Evolutionary conservation across 2,888 invertebrate genomes (phyloP).

Genomic region (Euzophera pinguis): DNA sequence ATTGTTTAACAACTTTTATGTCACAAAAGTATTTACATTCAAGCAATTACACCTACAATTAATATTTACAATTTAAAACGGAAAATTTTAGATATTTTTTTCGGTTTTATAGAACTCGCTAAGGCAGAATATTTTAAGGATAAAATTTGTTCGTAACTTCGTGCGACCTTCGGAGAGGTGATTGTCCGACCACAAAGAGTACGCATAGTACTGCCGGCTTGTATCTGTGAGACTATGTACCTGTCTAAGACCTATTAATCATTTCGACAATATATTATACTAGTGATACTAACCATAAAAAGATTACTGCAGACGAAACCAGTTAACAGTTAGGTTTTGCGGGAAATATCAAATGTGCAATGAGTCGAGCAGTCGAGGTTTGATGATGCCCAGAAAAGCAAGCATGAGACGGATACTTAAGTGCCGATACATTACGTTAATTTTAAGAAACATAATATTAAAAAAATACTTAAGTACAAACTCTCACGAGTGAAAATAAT

Average conservation of each 20-base stretch:
- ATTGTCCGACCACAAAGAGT: conserved; percentile 47
- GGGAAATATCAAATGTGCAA: background rate
- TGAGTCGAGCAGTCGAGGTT: no score
- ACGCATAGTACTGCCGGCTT: background rate
- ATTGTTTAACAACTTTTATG: no score
- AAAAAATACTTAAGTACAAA: no score
- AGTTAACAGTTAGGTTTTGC: conserved; percentile 3
- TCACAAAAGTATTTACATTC: no score
- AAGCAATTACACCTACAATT: no score
- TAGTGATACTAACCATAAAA: conserved; percentile 18
- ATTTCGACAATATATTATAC: conserved; percentile 17
- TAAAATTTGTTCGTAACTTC: conserved; percentile 10
- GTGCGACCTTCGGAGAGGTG: conserved; percentile 45
- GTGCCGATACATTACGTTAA: no score
- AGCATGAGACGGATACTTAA: background rate
- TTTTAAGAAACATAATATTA: no score
- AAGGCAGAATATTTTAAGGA: conserved; percentile 9
- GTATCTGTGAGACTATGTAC: conserved; percentile 21
- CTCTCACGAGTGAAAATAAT: no score
- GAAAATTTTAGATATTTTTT: no score
- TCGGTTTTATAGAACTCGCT: background rate
- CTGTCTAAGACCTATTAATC: conserved; percentile 22
- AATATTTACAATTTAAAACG: no score
- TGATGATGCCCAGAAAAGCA: background rate
- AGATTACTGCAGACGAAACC: conserved; percentile 17